Percentiles rank a stretch among this genome's conserved stretches.
These are phyloP conservation scores for Dipodomys stephensi DNA, from an alignment of 2,113 vertebrate species.

Conservation along the genomic window DNA sequence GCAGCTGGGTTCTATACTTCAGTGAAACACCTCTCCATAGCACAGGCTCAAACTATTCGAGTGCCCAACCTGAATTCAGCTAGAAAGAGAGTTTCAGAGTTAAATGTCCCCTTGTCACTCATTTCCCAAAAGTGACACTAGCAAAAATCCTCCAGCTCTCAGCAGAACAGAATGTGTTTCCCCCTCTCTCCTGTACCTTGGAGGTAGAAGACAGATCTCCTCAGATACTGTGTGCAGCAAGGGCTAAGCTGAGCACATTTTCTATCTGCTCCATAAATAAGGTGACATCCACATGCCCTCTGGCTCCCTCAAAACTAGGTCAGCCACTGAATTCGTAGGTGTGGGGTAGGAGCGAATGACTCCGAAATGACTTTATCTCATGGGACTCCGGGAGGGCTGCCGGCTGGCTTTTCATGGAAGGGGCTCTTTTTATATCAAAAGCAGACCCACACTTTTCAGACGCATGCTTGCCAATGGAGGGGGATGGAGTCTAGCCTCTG, in stretches of 20 bases:
- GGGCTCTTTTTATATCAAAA: slow-evolving; percentile 52
- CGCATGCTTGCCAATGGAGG: not conserved
- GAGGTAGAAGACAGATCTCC: slow-evolving; percentile 17
- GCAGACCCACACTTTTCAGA: not conserved
- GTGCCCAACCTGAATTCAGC: not conserved
- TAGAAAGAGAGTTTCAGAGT: slow-evolving; percentile 11
- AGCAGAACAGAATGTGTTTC: not conserved
- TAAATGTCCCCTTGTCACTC: slow-evolving; percentile 37
- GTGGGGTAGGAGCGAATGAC: slow-evolving; percentile 1
- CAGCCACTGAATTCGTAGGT: slow-evolving; percentile 64
- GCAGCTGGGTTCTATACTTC: not conserved
- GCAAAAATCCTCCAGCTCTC: slow-evolving; percentile 11
- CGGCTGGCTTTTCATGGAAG: slow-evolving; percentile 50
- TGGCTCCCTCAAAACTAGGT: slow-evolving; percentile 75
- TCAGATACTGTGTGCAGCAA: not conserved
- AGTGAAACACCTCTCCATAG: not conserved
- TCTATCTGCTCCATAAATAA: slow-evolving; percentile 62
- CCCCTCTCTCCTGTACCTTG: not conserved
- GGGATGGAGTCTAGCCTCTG: not conserved
- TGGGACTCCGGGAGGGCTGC: not conserved
- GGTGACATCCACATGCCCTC: slow-evolving; percentile 72
- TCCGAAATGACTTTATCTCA: slow-evolving; percentile 65
- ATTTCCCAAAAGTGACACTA: slow-evolving; percentile 47
- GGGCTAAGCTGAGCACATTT: slow-evolving; percentile 25
- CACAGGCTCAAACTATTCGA: not conserved